Conservation (phyloP, 2,888 invertebrate species). For the Aphodius granarius region DNA sequence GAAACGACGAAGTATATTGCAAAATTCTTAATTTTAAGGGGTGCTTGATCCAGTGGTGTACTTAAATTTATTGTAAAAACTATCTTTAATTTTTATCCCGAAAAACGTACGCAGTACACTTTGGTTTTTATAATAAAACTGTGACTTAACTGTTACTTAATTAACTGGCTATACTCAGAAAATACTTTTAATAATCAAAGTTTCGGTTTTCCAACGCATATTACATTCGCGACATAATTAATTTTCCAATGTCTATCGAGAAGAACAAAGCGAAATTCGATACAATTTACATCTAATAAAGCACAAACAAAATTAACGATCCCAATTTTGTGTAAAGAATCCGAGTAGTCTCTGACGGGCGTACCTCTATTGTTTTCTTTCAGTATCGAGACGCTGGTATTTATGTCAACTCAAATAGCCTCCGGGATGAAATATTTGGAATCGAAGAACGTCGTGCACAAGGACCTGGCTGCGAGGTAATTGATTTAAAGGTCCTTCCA, state of each 20-base stretch:
- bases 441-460: conserved; percentile 75
- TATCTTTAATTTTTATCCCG: too few species aligned
- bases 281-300: background rate
- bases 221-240: background rate
- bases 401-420: conserved; percentile 75
- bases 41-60: too few species aligned
- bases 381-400: conserved; percentile 70
- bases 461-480: conserved; percentile 73
- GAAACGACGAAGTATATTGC: too few species aligned
- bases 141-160: too few species aligned
- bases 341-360: background rate
- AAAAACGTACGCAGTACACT: too few species aligned
- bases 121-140: too few species aligned
- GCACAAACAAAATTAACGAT: background rate
- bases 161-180: too few species aligned
- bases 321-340: background rate
- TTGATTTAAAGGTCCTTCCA: conserved; percentile 25
- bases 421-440: conserved; percentile 82
- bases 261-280: background rate
- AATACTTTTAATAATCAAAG: too few species aligned
- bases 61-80: too few species aligned
- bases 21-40: too few species aligned
- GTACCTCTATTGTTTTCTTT: conserved; percentile 16
- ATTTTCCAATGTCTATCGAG: background rate
- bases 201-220: too few species aligned